Evolutionary conservation across 2,113 vertebrate genomes (phyloP).

Genomic region (Pseudopipra pipra): DNA sequence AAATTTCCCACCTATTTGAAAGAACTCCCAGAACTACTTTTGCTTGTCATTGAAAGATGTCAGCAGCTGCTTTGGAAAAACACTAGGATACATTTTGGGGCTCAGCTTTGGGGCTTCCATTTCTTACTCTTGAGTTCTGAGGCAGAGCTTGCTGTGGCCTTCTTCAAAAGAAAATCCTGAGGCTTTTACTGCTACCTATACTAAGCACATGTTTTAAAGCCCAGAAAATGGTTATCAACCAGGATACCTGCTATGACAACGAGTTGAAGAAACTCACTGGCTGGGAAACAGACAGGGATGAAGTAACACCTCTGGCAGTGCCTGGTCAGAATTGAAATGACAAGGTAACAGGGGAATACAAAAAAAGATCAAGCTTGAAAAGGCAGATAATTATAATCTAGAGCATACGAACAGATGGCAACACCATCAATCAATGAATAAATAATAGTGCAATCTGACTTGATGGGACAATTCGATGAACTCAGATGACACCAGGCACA

Average conservation of each 20-base stretch:
- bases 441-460: constrained; percentile 39
- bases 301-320: constrained; percentile 23
- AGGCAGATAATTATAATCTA: constrained; percentile 35
- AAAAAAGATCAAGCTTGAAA: constrained; percentile 19
- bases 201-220: not conserved
- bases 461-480: constrained; percentile 38
- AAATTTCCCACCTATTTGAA: not conserved
- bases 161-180: not conserved
- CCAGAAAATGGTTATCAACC: not conserved
- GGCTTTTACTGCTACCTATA: not conserved
- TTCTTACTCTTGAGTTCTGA: not conserved
- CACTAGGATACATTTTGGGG: not conserved
- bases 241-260: not conserved
- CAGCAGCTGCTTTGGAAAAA: not conserved
- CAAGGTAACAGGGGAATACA: constrained; percentile 6
- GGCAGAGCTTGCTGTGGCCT: not conserved
- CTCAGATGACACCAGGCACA: constrained; percentile 22
- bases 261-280: not conserved
- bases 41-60: not conserved
- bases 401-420: constrained; percentile 51
- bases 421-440: constrained; percentile 53
- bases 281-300: not conserved
- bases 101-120: not conserved
- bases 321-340: constrained; percentile 14
- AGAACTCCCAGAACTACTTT: not conserved